Evolutionary conservation across 1,140 invertebrate genomes (phyloP).

Genomic region (Magallana angulata): DNA sequence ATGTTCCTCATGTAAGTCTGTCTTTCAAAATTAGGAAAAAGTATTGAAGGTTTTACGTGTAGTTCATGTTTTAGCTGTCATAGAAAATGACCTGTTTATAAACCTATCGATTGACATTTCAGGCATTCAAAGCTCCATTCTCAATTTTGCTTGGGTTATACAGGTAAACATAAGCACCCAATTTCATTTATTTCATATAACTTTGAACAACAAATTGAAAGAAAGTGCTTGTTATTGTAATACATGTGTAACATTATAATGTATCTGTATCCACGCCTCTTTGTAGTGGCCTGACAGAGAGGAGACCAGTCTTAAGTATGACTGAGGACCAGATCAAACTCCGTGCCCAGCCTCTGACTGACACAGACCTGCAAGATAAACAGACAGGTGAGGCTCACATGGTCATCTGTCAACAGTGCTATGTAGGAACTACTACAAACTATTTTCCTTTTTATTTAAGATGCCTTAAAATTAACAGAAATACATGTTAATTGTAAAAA

Average conservation of each 20-base stretch:
- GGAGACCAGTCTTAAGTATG: constrained; percentile 57
- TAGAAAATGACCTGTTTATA: background rate
- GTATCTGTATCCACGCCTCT: background rate
- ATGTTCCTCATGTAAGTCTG: constrained; percentile 54
- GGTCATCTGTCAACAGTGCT: no score
- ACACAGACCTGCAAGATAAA: constrained; percentile 64
- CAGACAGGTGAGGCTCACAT: constrained; percentile 51
- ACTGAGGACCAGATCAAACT: constrained; percentile 61
- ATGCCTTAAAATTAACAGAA: no score
- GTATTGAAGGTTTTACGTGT: no score
- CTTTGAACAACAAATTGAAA: no score
- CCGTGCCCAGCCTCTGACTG: constrained; percentile 62
- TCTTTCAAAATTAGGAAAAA: no score
- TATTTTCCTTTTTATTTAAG: no score
- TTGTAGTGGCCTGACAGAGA: constrained; percentile 55
- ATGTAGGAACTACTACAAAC: no score
- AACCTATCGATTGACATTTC: constrained; percentile 45
- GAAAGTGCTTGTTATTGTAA: no score
- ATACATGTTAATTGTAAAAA: no score
- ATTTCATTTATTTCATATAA: background rate
- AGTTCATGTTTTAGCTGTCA: no score
- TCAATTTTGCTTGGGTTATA: constrained; percentile 60
- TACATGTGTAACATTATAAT: no score
- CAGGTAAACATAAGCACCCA: constrained; percentile 43
- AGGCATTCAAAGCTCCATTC: constrained; percentile 65